Conservation (phyloP, 1,140 invertebrate species). For the Drosophila willistoni region DNA sequence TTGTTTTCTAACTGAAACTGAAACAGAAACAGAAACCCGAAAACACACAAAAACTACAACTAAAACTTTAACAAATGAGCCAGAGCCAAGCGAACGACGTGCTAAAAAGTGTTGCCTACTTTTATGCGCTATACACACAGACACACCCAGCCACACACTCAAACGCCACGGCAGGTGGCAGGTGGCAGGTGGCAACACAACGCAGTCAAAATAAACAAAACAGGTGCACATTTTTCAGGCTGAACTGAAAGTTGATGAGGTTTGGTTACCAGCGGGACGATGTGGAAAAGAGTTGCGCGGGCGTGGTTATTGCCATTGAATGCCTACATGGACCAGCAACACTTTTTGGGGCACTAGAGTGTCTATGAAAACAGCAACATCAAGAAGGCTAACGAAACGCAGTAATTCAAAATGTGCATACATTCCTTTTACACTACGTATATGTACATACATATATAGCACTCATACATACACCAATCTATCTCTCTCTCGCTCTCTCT, state of each 20-base stretch:
- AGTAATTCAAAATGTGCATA: conserved; percentile 50
- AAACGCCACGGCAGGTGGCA: conserved; percentile 38
- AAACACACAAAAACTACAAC: conserved; percentile 14
- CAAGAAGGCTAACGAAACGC: conserved; percentile 66
- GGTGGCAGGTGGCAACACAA: conserved; percentile 9
- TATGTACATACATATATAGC: conserved; percentile 14
- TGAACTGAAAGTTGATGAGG: conserved; percentile 7
- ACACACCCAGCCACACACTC: neutral
- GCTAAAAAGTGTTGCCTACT: conserved; percentile 48
- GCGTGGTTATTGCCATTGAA: conserved; percentile 54
- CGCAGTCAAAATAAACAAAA: conserved; percentile 74
- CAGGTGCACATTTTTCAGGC: conserved; percentile 73
- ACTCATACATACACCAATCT: neutral
- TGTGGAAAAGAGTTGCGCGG: neutral
- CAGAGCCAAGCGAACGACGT: conserved; percentile 32
- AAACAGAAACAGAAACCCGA: neutral
- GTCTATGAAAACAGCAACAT: conserved; percentile 46
- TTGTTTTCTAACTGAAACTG: conserved; percentile 7
- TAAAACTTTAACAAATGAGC: conserved; percentile 47
- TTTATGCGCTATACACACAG: conserved; percentile 1
- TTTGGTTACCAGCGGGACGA: conserved; percentile 2
- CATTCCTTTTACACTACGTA: conserved; percentile 5
- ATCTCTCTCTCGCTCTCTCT: no score
- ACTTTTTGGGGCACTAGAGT: conserved; percentile 23
- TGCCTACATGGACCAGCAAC: conserved; percentile 48